Evolutionary conservation across 2,797 vertebrate species (phyloP).

Genomic region (Mus caroli): DNA sequence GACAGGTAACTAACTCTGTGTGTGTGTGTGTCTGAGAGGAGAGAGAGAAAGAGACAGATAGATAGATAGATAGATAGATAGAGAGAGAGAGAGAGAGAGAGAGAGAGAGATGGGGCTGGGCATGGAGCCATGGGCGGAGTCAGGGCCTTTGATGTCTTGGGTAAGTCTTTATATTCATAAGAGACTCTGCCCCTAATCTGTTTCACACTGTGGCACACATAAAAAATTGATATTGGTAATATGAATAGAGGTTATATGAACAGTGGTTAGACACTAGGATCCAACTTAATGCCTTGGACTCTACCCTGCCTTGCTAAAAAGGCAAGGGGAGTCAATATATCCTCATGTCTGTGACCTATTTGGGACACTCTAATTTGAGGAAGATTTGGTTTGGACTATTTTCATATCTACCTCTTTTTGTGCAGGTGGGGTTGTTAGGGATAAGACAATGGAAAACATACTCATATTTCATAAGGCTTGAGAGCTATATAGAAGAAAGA

Average conservation of each 20-base stretch:
- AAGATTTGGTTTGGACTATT: slow-evolving; percentile 27
- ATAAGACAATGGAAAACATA: neutral
- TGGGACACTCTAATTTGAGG: neutral
- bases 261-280: neutral
- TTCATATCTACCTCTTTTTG: slow-evolving; percentile 24
- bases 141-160: neutral
- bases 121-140: neutral
- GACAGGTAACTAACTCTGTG: neutral
- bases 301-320: neutral
- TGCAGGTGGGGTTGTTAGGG: neutral
- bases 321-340: neutral
- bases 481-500: neutral
- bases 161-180: neutral
- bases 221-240: neutral
- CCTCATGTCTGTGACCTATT: neutral
- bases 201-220: neutral
- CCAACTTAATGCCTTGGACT: neutral
- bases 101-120: neutral
- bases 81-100: too few relatives aligned
- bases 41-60: too few relatives aligned
- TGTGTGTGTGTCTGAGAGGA: too few relatives aligned
- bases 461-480: neutral
- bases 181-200: neutral
- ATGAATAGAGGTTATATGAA: neutral
- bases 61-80: too few relatives aligned